phyloP scores from a whole-genome alignment of 2,888 invertebrate genomes.

The Sinohyriopsis cumingii region DNA sequence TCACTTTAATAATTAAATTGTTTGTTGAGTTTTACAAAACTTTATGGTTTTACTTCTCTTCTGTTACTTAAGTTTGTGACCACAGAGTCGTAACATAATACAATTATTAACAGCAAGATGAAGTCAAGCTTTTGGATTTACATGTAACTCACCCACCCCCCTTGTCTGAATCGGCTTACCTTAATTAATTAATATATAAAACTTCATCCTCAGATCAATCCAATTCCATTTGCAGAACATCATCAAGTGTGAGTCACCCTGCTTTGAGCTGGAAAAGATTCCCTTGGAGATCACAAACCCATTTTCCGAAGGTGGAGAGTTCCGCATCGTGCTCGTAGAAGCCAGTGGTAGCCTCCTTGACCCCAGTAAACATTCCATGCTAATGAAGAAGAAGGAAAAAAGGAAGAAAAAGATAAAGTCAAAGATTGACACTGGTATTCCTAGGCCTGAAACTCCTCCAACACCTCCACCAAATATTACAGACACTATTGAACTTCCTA shows the following conservation, averaged over 20 bases:
- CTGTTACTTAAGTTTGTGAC: too few species aligned
- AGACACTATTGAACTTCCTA: slow-evolving; percentile 34
- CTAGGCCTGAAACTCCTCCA: slow-evolving; percentile 51
- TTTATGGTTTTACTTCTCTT: too few species aligned
- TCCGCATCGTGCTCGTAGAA: slow-evolving; percentile 67
- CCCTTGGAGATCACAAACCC: slow-evolving; percentile 66
- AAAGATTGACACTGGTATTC: slow-evolving; percentile 60
- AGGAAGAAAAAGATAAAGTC: slow-evolving; percentile 54
- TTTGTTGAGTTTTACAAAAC: too few species aligned
- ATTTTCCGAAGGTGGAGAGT: slow-evolving; percentile 65
- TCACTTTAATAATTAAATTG: too few species aligned
- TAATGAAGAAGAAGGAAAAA: slow-evolving; percentile 50
- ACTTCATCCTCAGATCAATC: not conserved
- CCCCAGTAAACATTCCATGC: slow-evolving; percentile 36
- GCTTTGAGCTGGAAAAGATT: slow-evolving; percentile 67
- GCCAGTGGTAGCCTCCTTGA: slow-evolving; percentile 48
- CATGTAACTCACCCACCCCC: too few species aligned
- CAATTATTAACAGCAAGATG: too few species aligned
- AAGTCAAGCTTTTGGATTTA: too few species aligned
- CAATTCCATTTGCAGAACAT: slow-evolving; percentile 49
- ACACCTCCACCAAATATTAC: slow-evolving; percentile 40
- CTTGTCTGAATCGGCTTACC: too few species aligned
- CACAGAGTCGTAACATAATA: too few species aligned
- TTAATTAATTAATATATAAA: too few species aligned
- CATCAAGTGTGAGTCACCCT: slow-evolving; percentile 64